Base-by-base conservation (phyloP, 2,888 invertebrate genomes). In the Acronicta alni region DNA sequence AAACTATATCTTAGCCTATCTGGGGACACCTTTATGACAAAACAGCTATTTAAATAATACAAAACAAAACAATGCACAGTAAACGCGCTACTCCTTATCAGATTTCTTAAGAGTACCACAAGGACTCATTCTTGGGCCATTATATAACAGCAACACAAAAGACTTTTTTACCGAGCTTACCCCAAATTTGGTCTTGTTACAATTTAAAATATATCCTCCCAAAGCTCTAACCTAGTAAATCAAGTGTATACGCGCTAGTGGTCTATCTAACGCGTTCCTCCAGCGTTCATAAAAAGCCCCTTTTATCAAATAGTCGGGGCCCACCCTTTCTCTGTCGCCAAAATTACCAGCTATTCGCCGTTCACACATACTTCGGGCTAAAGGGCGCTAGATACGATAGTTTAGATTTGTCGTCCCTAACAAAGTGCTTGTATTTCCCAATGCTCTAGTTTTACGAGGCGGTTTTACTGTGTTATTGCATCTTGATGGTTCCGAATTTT, bases 261-360 rank as follows among this genome's bases (percentile, higher is more conserved):
- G 69, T 67, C 69, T 62, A 63, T 57, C 65, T 71, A 66, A 67
- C 67, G 61, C 62, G 69, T 67, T 76, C 57, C 65, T 72, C 62
- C 67, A 45, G 72, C 79, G 77, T 80, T 80, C 82, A 86, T 89
- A 89, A 89, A 88, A 87, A 79, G 68, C 63, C 70, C 71, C 79
- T 83, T 87, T 86, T 85, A 84, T 86, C 86, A 87, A 84, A 83
- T 79, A 71, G 73, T 60, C 70, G 74, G 63, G 83, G 60, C 82
- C 86, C 90, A 87, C 91, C 92, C 89, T 88, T 91, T 88, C 82
- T 79, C 76, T 91, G 91, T 92, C 83, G 77, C 77, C 81, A 75
- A 85, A 88, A 91, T 91, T 86, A 89, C 89, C 80, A 81, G 84
- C 84, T 79, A 88, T 90, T 82, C 71, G 60, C 57, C 67, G 75